A percentile compares a stretch with the other conserved stretches of the same genome.
Evolutionary conservation across 1,140 invertebrate genomes (phyloP).

Genomic region (Lasaia peninsularis): DNA sequence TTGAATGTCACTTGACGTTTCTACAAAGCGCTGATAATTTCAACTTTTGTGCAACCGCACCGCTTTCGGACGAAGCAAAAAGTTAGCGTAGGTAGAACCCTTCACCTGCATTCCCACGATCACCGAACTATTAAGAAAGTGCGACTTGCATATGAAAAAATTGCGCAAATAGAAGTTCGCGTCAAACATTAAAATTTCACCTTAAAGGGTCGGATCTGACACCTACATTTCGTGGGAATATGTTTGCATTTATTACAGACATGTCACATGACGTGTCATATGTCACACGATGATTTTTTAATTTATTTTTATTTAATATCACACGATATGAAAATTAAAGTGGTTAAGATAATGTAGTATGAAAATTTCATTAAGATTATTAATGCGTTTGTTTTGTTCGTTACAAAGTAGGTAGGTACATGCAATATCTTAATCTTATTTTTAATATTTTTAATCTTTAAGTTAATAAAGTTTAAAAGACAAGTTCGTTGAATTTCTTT

Average conservation of each 20-base stretch:
- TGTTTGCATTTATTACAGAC: neutral
- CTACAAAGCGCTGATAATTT: slow-evolving; percentile 8
- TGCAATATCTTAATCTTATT: no score
- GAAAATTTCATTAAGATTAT: no score
- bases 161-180: slow-evolving; percentile 69
- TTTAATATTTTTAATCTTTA: no score
- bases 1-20: slow-evolving; percentile 11
- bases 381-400: no score
- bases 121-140: slow-evolving; percentile 54
- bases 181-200: slow-evolving; percentile 67
- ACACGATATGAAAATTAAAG: no score
- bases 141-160: slow-evolving; percentile 50
- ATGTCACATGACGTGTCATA: no score
- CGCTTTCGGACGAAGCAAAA: slow-evolving; percentile 40
- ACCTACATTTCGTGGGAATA: neutral
- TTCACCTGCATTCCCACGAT: slow-evolving; percentile 71
- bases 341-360: no score
- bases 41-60: slow-evolving; percentile 8
- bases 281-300: no score
- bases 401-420: no score
- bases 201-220: slow-evolving; percentile 36
- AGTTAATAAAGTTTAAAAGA: no score
- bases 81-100: slow-evolving; percentile 41
- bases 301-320: no score
- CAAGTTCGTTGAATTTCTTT: no score